Evolutionary conservation across 2,113 vertebrate genomes (phyloP).

Genomic region (Triplophysa rosa): DNA sequence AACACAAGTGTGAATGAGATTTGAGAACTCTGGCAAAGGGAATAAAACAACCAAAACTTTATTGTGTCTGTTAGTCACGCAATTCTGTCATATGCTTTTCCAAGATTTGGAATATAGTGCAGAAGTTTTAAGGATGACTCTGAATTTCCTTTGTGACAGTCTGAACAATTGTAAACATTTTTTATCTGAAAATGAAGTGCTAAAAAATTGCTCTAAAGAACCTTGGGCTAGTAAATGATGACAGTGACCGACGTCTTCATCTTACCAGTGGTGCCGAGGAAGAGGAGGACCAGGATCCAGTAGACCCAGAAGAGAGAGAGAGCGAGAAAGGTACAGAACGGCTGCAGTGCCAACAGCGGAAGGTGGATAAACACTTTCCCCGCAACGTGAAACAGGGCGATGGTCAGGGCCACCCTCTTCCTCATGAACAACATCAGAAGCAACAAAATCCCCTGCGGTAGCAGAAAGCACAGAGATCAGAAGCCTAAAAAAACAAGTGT

Average conservation of each 20-base stretch:
- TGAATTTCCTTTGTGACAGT: too few relatives aligned
- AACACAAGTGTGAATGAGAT: too few relatives aligned
- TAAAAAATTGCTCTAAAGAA: neutral
- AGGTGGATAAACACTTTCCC: slow-evolving; percentile 96
- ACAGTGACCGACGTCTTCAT: neutral
- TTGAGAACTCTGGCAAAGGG: too few relatives aligned
- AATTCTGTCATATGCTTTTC: too few relatives aligned
- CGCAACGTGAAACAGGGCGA: slow-evolving; percentile 95
- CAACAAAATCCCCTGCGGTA: slow-evolving; percentile 84
- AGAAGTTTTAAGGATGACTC: too few relatives aligned
- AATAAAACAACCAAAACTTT: too few relatives aligned
- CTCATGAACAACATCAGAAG: slow-evolving; percentile 95
- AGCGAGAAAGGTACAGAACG: slow-evolving; percentile 93
- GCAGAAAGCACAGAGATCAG: slow-evolving; percentile 1
- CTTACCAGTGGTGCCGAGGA: slow-evolving; percentile 91
- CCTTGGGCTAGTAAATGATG: too few relatives aligned
- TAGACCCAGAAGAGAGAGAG: slow-evolving; percentile 93
- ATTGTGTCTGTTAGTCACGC: too few relatives aligned
- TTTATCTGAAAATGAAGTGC: neutral
- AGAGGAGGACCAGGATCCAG: slow-evolving; percentile 92
- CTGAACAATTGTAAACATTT: too few relatives aligned
- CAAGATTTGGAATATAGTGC: too few relatives aligned
- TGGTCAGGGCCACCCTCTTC: slow-evolving; percentile 92
- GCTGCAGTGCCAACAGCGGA: slow-evolving; percentile 91
- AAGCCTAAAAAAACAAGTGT: neutral